Percentiles rank a stretch among this genome's conserved stretches.
phyloP scores from a whole-genome alignment of 2,113 vertebrate species.

The Nothobranchius kuhntae region DNA sequence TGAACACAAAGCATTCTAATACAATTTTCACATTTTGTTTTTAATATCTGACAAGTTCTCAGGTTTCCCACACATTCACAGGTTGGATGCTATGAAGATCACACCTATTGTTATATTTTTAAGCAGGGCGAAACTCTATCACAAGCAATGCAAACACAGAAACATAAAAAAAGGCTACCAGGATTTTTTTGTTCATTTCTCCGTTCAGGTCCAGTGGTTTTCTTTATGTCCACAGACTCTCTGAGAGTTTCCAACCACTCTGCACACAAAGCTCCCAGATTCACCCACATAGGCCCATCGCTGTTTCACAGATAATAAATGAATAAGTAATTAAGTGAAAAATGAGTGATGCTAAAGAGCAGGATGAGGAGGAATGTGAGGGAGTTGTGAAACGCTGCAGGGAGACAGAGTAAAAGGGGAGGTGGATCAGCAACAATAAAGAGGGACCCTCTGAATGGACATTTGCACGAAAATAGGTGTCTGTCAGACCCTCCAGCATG shows the following conservation, averaged over 20 bases:
- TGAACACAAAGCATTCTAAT: conserved; percentile 24
- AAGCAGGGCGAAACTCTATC: conserved; percentile 36
- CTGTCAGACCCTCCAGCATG: conserved; percentile 57
- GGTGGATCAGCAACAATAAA: conserved; percentile 40
- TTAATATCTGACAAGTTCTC: conserved; percentile 42
- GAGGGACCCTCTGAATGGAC: conserved; percentile 62
- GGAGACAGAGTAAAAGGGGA: conserved; percentile 38
- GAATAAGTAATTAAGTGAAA: conserved; percentile 52
- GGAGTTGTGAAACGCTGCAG: conserved; percentile 21
- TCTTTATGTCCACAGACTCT: conserved; percentile 10
- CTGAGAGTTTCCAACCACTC: conserved; percentile 15
- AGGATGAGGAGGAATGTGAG: conserved; percentile 46
- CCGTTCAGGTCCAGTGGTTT: conserved; percentile 3
- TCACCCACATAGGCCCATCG: conserved; percentile 7
- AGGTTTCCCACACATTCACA: conserved; percentile 45
- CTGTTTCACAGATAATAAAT: conserved; percentile 40
- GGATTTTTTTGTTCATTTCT: conserved; percentile 24
- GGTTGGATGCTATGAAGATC: conserved; percentile 37
- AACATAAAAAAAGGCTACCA: conserved; percentile 21
- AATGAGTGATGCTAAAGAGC: conserved; percentile 41
- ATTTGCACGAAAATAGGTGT: conserved; percentile 70
- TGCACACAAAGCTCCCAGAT: conserved; percentile 19
- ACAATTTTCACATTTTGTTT: neutral
- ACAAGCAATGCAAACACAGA: conserved; percentile 33
- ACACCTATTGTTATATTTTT: conserved; percentile 41